Conservation (phyloP, 2,797 vertebrate species). For the Pagetopsis macropterus region DNA sequence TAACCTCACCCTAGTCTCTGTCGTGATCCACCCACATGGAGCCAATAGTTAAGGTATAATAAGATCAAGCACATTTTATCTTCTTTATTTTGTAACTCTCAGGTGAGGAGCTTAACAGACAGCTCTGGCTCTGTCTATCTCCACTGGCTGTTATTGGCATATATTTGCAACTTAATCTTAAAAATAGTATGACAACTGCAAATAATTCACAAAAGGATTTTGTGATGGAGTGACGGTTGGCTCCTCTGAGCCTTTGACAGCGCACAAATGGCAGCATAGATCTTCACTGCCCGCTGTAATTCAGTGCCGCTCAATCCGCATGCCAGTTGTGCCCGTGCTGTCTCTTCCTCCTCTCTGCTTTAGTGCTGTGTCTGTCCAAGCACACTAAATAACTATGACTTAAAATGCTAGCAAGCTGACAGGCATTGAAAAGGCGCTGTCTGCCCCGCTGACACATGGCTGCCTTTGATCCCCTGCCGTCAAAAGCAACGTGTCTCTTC, state of each 20-base stretch:
- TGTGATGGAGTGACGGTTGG: constrained; percentile 56
- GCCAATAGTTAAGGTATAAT: too few relatives aligned
- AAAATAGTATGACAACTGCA: constrained; percentile 27
- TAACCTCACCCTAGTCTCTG: too few relatives aligned
- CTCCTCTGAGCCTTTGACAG: constrained; percentile 54
- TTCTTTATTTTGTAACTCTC: background rate
- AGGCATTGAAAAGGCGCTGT: constrained; percentile 69
- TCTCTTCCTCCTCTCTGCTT: constrained; percentile 41
- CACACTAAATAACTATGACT: constrained; percentile 72
- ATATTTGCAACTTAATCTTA: constrained; percentile 9
- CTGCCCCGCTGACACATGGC: constrained; percentile 60
- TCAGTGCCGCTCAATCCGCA: constrained; percentile 55
- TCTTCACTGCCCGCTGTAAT: constrained; percentile 47
- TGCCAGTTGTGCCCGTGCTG: constrained; percentile 47
- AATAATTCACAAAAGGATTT: constrained; percentile 26
- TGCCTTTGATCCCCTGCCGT: constrained; percentile 59
- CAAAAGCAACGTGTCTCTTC: constrained; percentile 53
- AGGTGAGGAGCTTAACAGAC: background rate
- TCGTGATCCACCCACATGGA: too few relatives aligned
- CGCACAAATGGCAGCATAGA: constrained; percentile 51
- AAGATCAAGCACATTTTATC: too few relatives aligned
- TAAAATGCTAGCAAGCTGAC: constrained; percentile 73
- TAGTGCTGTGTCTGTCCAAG: constrained; percentile 59
- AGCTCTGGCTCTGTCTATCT: background rate
- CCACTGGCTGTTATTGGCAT: constrained; percentile 6